Conservation (phyloP, 2,113 vertebrate genomes). For the Terrapene triunguis region DNA sequence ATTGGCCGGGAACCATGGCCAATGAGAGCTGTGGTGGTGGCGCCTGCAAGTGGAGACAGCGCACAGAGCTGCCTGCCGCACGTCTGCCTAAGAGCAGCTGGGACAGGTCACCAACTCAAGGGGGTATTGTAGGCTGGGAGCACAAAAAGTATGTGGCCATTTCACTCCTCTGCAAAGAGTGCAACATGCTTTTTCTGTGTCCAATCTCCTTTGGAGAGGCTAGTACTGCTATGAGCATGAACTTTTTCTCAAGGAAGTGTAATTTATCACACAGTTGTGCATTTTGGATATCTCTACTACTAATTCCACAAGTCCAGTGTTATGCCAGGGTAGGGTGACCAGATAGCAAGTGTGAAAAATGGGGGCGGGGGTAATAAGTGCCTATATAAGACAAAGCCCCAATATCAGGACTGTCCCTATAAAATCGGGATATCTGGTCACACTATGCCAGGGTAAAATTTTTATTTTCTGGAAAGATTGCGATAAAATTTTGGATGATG, state of each 20-base stretch:
- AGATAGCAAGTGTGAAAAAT: background rate
- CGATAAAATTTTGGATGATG: background rate
- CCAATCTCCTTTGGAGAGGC: background rate
- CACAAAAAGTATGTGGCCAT: background rate
- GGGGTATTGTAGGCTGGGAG: background rate
- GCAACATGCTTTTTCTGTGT: background rate
- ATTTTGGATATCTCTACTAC: too few species aligned
- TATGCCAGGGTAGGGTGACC: background rate
- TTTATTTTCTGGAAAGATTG: background rate
- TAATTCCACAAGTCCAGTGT: background rate
- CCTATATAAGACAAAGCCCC: background rate
- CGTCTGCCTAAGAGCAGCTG: too few species aligned
- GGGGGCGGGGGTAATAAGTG: background rate
- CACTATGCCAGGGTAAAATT: too few species aligned
- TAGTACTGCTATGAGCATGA: background rate
- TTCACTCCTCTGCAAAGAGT: background rate
- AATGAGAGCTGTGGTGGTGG: too few species aligned
- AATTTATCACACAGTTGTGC: background rate
- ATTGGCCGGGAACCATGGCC: too few species aligned
- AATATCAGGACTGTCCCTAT: background rate
- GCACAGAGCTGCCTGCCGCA: too few species aligned
- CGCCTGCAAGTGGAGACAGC: too few species aligned
- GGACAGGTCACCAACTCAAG: background rate
- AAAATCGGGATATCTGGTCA: background rate
- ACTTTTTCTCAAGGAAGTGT: background rate